Base-by-base conservation (phyloP, 1,140 invertebrate genomes). In the Sycobia sp. region DNA sequence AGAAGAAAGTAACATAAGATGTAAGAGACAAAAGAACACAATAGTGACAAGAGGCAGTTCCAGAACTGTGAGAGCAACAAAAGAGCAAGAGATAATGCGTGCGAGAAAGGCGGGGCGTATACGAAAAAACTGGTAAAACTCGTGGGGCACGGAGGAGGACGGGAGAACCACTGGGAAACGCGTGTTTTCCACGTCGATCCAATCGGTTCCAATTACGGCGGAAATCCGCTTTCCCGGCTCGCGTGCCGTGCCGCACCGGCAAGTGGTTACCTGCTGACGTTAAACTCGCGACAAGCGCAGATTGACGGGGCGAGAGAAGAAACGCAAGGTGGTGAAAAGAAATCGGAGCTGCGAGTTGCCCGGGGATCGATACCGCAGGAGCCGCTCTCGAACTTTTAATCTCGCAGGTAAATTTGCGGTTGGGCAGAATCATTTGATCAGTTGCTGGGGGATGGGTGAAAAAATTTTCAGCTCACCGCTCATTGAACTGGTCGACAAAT, bases 121-220 rank as follows among this genome's bases (percentile, higher is more conserved):
- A 38, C 1, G 10, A n/a, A 18, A 4, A 13, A 22, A 16, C 11
- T 3, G 14, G n/a, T 36, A 36, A 27, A 39, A 32, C 25, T 34
- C n/a, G n/a, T n/a, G n/a, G n/a, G n/a, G n/a, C n/a, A n/a, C n/a
- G n/a, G n/a, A n/a, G n/a, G n/a, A n/a, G n/a, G n/a, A n/a, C n/a
- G 53, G 1, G 20, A 44, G 65, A 51, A 61, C 59, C 43, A 36
- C 46, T 66, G 64, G 56, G 69, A 68, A 60, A 60, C 67, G 59
- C 65, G 67, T 67, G 64, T 66, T 67, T 64, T 29, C 62, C 70
- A 69, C 66, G 65, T 67, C 67, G 62, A 69, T 72, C 62, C 55
- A 62, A 68, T 70, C 66, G 69, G 44, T 71, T 71, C 60, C 67
- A 72, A 69, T 72, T 70, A 72, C 67, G 66, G 59, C 32, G 41